Percentiles rank a stretch among this genome's conserved stretches.
These are phyloP conservation scores for Drosophila siamana DNA, from an alignment of 2,888 invertebrate species.

Conservation along the genomic window DNA sequence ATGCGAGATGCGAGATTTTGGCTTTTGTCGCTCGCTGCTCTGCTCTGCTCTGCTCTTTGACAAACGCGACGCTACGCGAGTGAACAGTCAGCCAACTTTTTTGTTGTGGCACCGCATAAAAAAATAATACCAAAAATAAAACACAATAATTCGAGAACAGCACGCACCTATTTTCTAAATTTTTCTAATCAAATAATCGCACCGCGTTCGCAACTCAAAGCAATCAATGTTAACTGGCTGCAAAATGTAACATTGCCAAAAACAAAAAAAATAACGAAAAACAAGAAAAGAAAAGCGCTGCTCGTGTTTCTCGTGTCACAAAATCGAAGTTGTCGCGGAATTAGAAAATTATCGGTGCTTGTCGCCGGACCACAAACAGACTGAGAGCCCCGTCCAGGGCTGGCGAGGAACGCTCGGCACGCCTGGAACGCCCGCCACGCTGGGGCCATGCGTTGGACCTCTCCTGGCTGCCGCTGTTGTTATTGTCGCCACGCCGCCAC, in stretches of 20 bases:
- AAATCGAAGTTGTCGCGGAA: slow-evolving; percentile 71
- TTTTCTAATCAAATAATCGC: slow-evolving; percentile 54
- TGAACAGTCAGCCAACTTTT: slow-evolving; percentile 80
- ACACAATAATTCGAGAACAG: slow-evolving; percentile 13
- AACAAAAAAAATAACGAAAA: slow-evolving; percentile 2
- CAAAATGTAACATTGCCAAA: slow-evolving; percentile 27
- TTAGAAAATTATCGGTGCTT: slow-evolving; percentile 61
- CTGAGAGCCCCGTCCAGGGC: slow-evolving; percentile 34
- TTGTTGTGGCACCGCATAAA: slow-evolving; percentile 71
- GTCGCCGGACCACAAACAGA: slow-evolving; percentile 18
- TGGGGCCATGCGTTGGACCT: slow-evolving; percentile 44
- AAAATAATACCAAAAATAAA: slow-evolving; percentile 25
- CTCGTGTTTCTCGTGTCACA: slow-evolving; percentile 26
- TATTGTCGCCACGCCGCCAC: slow-evolving; percentile 39
- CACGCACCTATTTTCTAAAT: slow-evolving; percentile 63
- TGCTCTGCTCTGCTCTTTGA: slow-evolving; percentile 71
- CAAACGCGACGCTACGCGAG: slow-evolving; percentile 82
- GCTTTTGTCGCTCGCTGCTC: slow-evolving; percentile 78
- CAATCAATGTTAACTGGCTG: slow-evolving; percentile 18
- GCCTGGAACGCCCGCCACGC: slow-evolving; percentile 55
- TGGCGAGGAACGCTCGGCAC: slow-evolving; percentile 26
- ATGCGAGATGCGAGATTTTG: slow-evolving; percentile 79
- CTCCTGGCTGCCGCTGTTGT: slow-evolving; percentile 30
- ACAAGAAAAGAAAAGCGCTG: neutral
- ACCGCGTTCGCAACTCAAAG: slow-evolving; percentile 26